A percentile compares a stretch with the other conserved stretches of the same genome.
Conservation (phyloP, 2,888 invertebrate genomes). For the Nephrotoma guestfalica region DNA sequence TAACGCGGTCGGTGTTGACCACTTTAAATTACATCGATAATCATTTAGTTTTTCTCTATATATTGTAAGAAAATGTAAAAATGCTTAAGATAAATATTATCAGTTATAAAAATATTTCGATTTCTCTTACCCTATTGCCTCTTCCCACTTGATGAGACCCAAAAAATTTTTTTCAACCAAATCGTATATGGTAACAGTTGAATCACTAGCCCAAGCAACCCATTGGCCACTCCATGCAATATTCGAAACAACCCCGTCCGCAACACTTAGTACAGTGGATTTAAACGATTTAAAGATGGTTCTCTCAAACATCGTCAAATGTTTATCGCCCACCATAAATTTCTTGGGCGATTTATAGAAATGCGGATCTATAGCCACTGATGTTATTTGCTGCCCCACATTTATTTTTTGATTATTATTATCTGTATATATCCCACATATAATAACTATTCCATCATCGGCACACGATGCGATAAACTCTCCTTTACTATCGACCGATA, state of each 20-base stretch:
- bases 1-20: slow-evolving; percentile 77
- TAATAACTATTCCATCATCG: slow-evolving; percentile 74
- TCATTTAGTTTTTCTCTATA: slow-evolving; percentile 28
- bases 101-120: too few species aligned
- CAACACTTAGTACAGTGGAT: slow-evolving; percentile 64
- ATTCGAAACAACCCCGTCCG: slow-evolving; percentile 73
- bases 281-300: slow-evolving; percentile 66
- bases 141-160: slow-evolving; percentile 75
- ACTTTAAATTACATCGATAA: slow-evolving; percentile 73
- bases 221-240: slow-evolving; percentile 81
- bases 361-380: slow-evolving; percentile 73
- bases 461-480: slow-evolving; percentile 88
- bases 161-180: slow-evolving; percentile 67
- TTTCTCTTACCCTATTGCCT: slow-evolving; percentile 24
- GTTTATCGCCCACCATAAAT: slow-evolving; percentile 78
- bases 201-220: slow-evolving; percentile 86
- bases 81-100: neutral
- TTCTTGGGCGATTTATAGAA: slow-evolving; percentile 60
- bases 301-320: slow-evolving; percentile 75
- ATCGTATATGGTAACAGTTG: slow-evolving; percentile 81
- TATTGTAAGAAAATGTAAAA: slow-evolving; percentile 1
- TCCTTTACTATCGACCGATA: slow-evolving; percentile 84
- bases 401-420: slow-evolving; percentile 69
- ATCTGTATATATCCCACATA: slow-evolving; percentile 76
- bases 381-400: slow-evolving; percentile 72